Evolutionary conservation across 2,888 invertebrate genomes (phyloP), one percentile per base, ranked within the genome.

Genomic region (Rhagium mordax): DNA sequence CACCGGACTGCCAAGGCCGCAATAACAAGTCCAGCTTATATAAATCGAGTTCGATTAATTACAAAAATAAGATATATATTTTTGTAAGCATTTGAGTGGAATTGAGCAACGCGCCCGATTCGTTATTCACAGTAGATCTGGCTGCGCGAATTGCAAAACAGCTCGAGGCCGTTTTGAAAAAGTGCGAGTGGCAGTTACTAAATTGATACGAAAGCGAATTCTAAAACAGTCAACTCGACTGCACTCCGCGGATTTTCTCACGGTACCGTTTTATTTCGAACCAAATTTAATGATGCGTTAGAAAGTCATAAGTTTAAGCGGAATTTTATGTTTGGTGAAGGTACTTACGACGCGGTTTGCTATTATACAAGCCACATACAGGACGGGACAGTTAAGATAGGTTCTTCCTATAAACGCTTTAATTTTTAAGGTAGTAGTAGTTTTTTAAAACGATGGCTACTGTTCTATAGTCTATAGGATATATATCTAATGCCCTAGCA

Each of bases 211-310:
- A 77, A 73, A 74, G 77, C 62, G 15, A 48, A 48, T 20, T 64
- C n/a, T 20, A 33, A 33, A 59, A 29, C 16, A 59, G 49, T 48
- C 62, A 41, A 47, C 47, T 49, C 62, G 21, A 47, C 21, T 27
- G 61, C 61, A 75, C 72, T 60, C 67, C 72, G 57, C 59, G 64
- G 66, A 74, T 72, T 75, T 81, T 81, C 81, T 80, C 81, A 81
- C 81, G 81, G 80, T 80, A 78, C 76, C 71, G 74, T 78, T 77
- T 76, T 75, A 76, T 74, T 77, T 79, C 75, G 72, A 75, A 74
- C 76, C 79, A 74, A 79, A 79, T 81, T 78, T 78, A 79, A 77
- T 79, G 79, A 81, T 78, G 79, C 75, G 79, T 79, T 80, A 81
- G 81, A 81, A 81, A 81, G 80, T 80, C 71, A 77, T 72, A 75